These are phyloP conservation scores for Philhelius pedissequus DNA, from an alignment of 2,888 invertebrate genomes.

Conservation along the genomic window DNA sequence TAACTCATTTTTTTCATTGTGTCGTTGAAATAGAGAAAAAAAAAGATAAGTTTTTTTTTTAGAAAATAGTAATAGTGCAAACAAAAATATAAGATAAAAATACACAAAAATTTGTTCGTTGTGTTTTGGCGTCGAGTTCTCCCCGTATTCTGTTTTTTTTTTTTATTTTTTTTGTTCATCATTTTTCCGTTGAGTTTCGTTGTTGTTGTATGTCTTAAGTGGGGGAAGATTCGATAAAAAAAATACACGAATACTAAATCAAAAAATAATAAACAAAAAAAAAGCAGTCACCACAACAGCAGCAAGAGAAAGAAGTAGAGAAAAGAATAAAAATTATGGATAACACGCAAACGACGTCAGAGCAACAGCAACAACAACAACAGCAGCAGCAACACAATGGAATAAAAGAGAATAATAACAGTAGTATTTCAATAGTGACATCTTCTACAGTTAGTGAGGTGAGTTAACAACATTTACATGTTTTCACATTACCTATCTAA, in stretches of 20 bases:
- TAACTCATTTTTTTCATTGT: constrained; percentile 45
- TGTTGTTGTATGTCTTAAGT: constrained; percentile 48
- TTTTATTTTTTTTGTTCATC: constrained; percentile 7
- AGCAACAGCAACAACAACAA: constrained; percentile 72
- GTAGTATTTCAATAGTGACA: constrained; percentile 75
- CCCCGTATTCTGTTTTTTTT: constrained; percentile 56
- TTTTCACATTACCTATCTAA: neutral
- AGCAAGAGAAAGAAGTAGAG: constrained; percentile 38
- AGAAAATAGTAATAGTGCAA: constrained; percentile 32
- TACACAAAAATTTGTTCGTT: constrained; percentile 32
- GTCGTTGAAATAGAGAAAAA: constrained; percentile 8
- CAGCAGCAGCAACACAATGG: constrained; percentile 75
- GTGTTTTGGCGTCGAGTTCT: constrained; percentile 59
- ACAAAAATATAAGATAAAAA: constrained; percentile 20
- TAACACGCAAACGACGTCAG: constrained; percentile 70
- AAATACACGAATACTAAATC: constrained; percentile 9
- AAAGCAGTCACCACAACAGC: constrained; percentile 28
- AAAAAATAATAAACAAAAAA: constrained; percentile 40
- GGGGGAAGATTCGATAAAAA: constrained; percentile 58
- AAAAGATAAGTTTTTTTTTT: constrained; percentile 22
- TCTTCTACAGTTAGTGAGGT: constrained; percentile 68
- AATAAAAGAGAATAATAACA: constrained; percentile 76
- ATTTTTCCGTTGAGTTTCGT: constrained; percentile 55
- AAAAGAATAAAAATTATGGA: constrained; percentile 65
- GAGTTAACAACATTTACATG: constrained; percentile 18